A percentile compares a stretch with the other conserved stretches of the same genome.
These are phyloP conservation scores for Drosophila mimica DNA, from an alignment of 2,888 invertebrate species.

Conservation along the genomic window DNA sequence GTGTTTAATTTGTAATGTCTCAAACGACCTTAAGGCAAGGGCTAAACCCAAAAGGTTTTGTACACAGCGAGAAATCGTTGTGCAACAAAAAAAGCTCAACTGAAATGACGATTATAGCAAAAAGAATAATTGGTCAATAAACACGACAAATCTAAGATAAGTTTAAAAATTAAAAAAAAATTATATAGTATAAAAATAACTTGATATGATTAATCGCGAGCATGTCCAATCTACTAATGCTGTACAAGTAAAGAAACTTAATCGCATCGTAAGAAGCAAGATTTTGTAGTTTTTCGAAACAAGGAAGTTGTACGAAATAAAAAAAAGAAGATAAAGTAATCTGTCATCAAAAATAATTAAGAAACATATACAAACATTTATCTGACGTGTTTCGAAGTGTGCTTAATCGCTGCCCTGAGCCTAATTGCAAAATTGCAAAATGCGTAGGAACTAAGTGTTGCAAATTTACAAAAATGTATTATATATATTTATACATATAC, in stretches of 20 bases:
- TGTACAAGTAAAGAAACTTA: conserved; percentile 1
- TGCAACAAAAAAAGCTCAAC: neutral
- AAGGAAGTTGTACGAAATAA: neutral
- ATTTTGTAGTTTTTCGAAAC: neutral
- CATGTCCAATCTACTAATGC: neutral
- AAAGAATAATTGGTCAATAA: neutral
- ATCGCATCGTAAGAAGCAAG: conserved; percentile 3
- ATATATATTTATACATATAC: neutral
- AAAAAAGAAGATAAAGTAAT: neutral
- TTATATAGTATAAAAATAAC: neutral
- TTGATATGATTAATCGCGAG: neutral
- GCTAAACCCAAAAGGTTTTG: conserved; percentile 7
- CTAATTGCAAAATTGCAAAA: conserved; percentile 1
- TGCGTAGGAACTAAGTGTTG: conserved; percentile 1
- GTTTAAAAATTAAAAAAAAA: neutral
- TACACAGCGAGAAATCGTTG: conserved; percentile 3
- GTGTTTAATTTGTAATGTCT: conserved; percentile 44
- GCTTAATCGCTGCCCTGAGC: conserved; percentile 8
- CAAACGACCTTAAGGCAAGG: conserved; percentile 50
- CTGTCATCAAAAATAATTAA: conserved; percentile 4
- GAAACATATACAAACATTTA: neutral
- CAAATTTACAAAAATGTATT: neutral
- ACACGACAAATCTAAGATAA: neutral
- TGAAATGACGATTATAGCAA: neutral
- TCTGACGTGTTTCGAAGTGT: neutral